Percentiles rank a stretch among this genome's conserved stretches.
These are phyloP conservation scores for Octodon degus DNA, from an alignment of 2,113 vertebrate species.

Conservation along the genomic window DNA sequence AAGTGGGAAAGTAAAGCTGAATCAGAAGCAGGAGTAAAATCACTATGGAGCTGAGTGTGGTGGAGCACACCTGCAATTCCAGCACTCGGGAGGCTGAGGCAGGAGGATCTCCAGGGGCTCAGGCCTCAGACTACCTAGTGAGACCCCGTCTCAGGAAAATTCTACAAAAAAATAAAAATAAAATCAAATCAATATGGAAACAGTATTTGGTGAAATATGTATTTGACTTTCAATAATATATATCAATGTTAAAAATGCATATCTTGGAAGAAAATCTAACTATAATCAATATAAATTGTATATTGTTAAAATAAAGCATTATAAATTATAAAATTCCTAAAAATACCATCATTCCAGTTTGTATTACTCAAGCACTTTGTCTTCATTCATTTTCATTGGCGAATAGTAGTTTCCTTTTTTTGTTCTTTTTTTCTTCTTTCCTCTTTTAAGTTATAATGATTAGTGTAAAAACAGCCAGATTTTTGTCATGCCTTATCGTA, in stretches of 20 bases:
- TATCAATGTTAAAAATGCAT: background rate
- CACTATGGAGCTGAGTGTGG: background rate
- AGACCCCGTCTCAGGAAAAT: background rate
- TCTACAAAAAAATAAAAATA: background rate
- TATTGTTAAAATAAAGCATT: background rate
- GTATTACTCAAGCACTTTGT: constrained; percentile 1
- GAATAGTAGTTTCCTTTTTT: background rate
- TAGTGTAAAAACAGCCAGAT: background rate
- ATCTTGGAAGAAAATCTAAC: background rate
- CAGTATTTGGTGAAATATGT: background rate
- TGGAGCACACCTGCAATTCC: background rate
- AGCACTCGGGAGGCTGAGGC: background rate
- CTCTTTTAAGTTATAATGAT: background rate
- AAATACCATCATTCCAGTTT: background rate
- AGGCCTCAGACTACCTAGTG: background rate
- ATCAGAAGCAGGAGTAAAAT: background rate
- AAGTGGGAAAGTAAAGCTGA: constrained; percentile 46
- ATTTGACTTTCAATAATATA: background rate
- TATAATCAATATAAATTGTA: background rate
- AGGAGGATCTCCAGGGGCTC: background rate
- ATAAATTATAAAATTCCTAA: background rate
- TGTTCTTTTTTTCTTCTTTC: background rate
- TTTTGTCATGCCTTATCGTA: background rate
- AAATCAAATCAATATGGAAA: background rate
- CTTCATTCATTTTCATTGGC: background rate